Evolutionary conservation across 2,113 vertebrate species (phyloP), one percentile per base, ranked within the genome.

Genomic region (Pyrgilauda ruficollis): DNA sequence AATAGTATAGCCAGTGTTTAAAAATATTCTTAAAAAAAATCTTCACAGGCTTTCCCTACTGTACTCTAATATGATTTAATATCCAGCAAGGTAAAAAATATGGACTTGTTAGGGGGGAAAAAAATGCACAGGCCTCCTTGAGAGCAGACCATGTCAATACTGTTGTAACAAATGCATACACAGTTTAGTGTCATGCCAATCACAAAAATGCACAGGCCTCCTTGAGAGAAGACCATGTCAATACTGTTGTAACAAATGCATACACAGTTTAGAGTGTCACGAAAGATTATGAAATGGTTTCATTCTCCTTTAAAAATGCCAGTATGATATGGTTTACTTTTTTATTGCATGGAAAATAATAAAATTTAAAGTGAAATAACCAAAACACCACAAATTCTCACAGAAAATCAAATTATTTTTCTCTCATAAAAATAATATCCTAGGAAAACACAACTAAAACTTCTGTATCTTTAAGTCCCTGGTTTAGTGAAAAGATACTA

Each of bases 11-110:
- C 17, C 31, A 43, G 5, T 50, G 23, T 55, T 74, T 78, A 75
- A 49, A 84, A 62, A 18, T 18, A 30, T 31, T 30, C 12, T 64
- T 47, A 30, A 28, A 53, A 53, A 69, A 86, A 70, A 37, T 50
- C 15, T 59, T 24, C 6, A 30, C 8, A 37, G 22, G 28, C 6
- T 49, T 27, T 62, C 31, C 18, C 14, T 10, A 39, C 27, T 78
- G 11, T 55, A n/a, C 7, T 80, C 27, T 67, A 64, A 41, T 56
- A 80, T 8, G 7, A 74, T 76, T 80, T 80, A 39, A 9, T n/a
- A 31, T 44, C 23, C 1, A 0, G 0, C 12, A 67, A 37, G 26
- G 9, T 22, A 86, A 61, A 15, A 27, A 66, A 41, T 13, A 15
- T 35, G 13, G 4, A 59, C 11, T 41, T 41, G 13, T 46, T 35